These are phyloP conservation scores for Zosterops lateralis DNA, from an alignment of 2,113 vertebrate species.

Conservation along the genomic window DNA sequence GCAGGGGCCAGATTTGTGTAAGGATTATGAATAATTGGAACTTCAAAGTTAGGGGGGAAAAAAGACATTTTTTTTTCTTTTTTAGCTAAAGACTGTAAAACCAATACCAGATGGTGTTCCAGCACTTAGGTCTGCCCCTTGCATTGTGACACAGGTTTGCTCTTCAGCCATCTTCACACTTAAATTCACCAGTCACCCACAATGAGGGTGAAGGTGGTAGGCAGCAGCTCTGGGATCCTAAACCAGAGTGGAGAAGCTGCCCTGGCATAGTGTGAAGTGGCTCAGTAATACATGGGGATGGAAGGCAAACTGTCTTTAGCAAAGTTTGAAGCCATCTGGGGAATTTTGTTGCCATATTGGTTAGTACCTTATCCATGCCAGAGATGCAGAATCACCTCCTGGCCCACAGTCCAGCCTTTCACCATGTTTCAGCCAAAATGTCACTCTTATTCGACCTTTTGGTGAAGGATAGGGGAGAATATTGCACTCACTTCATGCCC, in stretches of 20 bases:
- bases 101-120: neutral
- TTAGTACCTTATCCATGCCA: neutral
- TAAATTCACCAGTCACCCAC: neutral
- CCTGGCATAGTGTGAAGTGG: neutral
- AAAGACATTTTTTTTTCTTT: neutral
- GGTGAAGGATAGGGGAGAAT: neutral
- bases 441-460: neutral
- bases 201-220: neutral
- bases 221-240: neutral
- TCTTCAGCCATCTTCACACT: neutral
- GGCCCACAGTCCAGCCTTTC: neutral
- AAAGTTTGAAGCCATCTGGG: neutral
- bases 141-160: neutral
- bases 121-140: neutral
- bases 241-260: neutral
- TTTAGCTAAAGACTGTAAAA: neutral
- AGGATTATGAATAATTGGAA: neutral
- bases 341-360: neutral
- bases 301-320: neutral
- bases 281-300: neutral
- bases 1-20: neutral
- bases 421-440: neutral
- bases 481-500: accelerated
- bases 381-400: neutral
- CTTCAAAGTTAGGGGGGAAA: neutral